Conservation (phyloP, 2,888 invertebrate genomes). For the Lagria hirta region DNA sequence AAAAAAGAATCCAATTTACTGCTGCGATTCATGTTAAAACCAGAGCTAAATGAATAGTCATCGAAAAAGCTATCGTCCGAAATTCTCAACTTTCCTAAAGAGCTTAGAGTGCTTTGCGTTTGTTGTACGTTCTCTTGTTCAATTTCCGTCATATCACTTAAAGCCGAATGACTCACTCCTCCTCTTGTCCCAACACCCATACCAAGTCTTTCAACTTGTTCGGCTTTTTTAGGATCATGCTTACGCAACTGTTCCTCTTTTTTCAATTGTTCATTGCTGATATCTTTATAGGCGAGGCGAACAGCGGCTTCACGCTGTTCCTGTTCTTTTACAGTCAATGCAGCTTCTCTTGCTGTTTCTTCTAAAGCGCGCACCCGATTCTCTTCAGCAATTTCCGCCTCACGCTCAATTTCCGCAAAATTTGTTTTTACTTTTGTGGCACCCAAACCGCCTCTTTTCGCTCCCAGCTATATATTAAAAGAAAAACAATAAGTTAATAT, state of each 20-base stretch:
- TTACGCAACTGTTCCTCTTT: slow-evolving; percentile 72
- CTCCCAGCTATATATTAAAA: slow-evolving; percentile 82
- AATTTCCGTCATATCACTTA: slow-evolving; percentile 88
- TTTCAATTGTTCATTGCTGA: slow-evolving; percentile 65
- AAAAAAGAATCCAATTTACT: slow-evolving; percentile 41
- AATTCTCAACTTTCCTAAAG: slow-evolving; percentile 48
- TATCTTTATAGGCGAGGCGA: slow-evolving; percentile 77
- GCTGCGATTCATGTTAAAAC: slow-evolving; percentile 64
- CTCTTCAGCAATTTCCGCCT: slow-evolving; percentile 84
- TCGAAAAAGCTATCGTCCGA: slow-evolving; percentile 58
- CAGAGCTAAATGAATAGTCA: slow-evolving; percentile 57
- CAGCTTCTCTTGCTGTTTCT: slow-evolving; percentile 51
- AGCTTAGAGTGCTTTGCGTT: slow-evolving; percentile 53
- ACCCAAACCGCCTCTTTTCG: slow-evolving; percentile 86
- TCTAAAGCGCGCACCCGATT: slow-evolving; percentile 54
- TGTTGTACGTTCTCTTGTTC: slow-evolving; percentile 73
- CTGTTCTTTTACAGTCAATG: slow-evolving; percentile 63
- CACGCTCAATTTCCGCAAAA: slow-evolving; percentile 92
- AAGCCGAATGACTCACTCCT: slow-evolving; percentile 80
- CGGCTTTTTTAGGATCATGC: slow-evolving; percentile 79
- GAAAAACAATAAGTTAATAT: too few relatives aligned
- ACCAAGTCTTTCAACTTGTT: slow-evolving; percentile 88
- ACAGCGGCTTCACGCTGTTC: slow-evolving; percentile 68
- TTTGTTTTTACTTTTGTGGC: slow-evolving; percentile 94
- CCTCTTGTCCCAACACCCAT: slow-evolving; percentile 76